phyloP scores from a whole-genome alignment of 2,797 vertebrate genomes.

The Urophycis tenuis region DNA sequence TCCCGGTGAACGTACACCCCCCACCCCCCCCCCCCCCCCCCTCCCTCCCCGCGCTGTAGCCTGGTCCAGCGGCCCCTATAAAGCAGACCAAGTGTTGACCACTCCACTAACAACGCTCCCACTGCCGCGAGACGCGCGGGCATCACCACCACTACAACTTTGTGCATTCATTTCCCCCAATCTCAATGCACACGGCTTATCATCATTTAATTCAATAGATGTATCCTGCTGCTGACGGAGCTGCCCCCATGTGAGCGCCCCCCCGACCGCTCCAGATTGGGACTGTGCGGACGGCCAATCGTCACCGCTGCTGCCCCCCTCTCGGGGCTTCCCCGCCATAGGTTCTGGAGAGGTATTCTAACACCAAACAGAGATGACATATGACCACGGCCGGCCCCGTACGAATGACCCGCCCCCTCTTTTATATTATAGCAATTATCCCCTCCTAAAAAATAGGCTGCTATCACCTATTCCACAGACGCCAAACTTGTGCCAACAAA shows the following conservation, averaged over 20 bases:
- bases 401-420: neutral
- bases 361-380: neutral
- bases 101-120: constrained; percentile 31
- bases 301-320: neutral
- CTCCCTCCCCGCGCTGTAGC: neutral
- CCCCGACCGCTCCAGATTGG: constrained; percentile 1
- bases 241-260: constrained; percentile 3
- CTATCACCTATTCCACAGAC: constrained; percentile 16
- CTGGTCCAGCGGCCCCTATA: constrained; percentile 61
- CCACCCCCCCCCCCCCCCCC: constrained; percentile 19
- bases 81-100: constrained; percentile 33
- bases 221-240: neutral
- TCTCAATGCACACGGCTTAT: neutral
- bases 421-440: neutral
- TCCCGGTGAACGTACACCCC: constrained; percentile 65
- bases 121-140: constrained; percentile 9
- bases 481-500: constrained; percentile 9
- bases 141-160: constrained; percentile 44
- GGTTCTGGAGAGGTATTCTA: neutral
- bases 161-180: constrained; percentile 23
- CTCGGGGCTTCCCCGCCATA: neutral
- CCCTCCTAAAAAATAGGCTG: neutral
- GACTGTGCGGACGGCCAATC: neutral
- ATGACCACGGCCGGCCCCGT: neutral
- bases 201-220: constrained; percentile 3